These are phyloP conservation scores for Eurytemora carolleeae DNA, from an alignment of 1,140 invertebrate species.

Conservation along the genomic window DNA sequence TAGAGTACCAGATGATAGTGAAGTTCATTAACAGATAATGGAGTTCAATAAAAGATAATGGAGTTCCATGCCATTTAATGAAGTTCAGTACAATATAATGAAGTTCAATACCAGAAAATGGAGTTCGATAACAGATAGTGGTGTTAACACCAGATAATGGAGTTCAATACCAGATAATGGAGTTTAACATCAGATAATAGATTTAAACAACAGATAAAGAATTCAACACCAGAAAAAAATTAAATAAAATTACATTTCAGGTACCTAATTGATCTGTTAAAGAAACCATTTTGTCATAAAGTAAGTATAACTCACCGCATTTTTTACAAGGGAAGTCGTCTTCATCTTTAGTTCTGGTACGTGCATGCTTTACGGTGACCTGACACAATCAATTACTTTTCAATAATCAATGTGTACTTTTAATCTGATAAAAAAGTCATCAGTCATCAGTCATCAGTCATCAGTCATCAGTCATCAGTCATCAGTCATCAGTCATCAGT, in stretches of 20 bases:
- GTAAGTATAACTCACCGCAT: conserved; percentile 40
- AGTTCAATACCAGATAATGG: neutral
- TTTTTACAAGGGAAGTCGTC: conserved; percentile 47
- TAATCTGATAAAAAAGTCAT: no score
- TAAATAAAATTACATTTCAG: no score
- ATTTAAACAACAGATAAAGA: neutral
- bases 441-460: no score
- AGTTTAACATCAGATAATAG: neutral
- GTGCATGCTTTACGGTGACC: conserved; percentile 15
- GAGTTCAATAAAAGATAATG: neutral
- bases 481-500: no score
- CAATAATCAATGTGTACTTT: no score
- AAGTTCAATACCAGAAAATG: no score
- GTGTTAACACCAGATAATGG: neutral
- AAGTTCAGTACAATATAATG: neutral
- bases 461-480: no score
- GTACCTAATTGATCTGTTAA: neutral
- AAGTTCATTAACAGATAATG: no score
- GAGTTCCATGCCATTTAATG: neutral
- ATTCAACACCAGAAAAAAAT: no score
- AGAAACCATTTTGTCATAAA: neutral
- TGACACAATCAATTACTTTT: no score
- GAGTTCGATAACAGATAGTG: no score
- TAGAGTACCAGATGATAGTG: neutral
- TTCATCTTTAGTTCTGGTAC: conserved; percentile 9